phyloP scores from a whole-genome alignment of 2,797 vertebrate genomes.

The Ara ararauna region DNA sequence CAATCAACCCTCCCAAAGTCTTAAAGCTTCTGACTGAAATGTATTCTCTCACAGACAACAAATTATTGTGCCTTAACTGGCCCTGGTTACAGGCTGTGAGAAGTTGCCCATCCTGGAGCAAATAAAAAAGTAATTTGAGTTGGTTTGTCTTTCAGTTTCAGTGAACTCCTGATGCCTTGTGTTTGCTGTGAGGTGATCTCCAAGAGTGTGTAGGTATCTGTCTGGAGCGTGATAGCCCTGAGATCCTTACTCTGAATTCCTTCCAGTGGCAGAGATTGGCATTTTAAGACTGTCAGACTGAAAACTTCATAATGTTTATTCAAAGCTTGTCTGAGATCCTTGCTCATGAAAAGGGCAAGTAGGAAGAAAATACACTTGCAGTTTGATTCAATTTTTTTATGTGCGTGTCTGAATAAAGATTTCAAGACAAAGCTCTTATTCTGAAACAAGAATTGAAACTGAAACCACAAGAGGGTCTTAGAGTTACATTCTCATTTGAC shows the following conservation, averaged over 20 bases:
- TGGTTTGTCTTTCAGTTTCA: slow-evolving; percentile 22
- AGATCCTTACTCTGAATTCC: background rate
- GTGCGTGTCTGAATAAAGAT: background rate
- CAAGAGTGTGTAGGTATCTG: background rate
- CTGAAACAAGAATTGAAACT: slow-evolving; percentile 49
- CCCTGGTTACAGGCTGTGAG: background rate
- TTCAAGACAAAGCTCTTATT: slow-evolving; percentile 11
- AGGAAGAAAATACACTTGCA: background rate
- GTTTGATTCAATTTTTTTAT: background rate
- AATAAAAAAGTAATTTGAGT: background rate
- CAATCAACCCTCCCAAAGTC: background rate
- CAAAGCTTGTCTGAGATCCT: background rate
- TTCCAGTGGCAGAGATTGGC: background rate
- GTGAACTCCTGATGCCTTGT: background rate
- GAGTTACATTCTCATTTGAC: background rate
- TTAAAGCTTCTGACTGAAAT: background rate
- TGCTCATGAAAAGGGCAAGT: background rate
- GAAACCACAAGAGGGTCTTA: background rate
- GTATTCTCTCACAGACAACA: background rate
- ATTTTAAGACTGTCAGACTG: background rate
- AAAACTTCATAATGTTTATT: background rate
- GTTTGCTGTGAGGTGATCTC: background rate
- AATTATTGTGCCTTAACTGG: background rate
- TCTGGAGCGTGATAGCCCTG: background rate
- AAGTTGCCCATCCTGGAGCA: background rate